Percentiles rank a stretch among this genome's conserved stretches.
Conservation (phyloP, 2,113 vertebrate genomes). For the Brachyhypopomus gauderio region DNA sequence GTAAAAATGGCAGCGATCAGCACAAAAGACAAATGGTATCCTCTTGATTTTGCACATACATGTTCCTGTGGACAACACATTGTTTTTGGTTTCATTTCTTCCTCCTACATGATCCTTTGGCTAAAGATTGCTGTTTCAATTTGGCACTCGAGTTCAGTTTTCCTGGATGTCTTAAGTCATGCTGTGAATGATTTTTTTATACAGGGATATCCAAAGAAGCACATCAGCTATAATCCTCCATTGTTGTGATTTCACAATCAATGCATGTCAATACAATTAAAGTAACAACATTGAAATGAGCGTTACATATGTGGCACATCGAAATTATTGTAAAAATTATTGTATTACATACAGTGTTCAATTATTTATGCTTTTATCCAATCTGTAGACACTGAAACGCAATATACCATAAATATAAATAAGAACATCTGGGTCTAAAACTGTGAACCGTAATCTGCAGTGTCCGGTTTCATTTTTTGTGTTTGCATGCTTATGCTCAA, state of each 20-base stretch:
- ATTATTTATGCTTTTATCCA: conserved; percentile 25
- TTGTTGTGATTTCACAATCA: neutral
- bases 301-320: conserved; percentile 31
- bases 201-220: neutral
- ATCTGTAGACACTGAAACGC: neutral
- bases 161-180: neutral
- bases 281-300: neutral
- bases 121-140: neutral
- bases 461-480: neutral
- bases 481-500: conserved; percentile 9
- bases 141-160: neutral
- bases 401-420: conserved; percentile 9
- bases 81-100: neutral
- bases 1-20: neutral
- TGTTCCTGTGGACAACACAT: conserved; percentile 7
- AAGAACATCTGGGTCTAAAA: neutral
- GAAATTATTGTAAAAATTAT: neutral
- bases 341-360: neutral
- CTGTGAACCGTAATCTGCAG: neutral
- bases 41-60: too few relatives aligned
- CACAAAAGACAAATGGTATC: neutral
- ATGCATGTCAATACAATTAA: neutral
- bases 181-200: neutral
- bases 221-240: neutral
- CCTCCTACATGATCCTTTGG: neutral